Evolutionary conservation across 2,113 vertebrate genomes (phyloP).

Genomic region (Malurus melanocephalus): DNA sequence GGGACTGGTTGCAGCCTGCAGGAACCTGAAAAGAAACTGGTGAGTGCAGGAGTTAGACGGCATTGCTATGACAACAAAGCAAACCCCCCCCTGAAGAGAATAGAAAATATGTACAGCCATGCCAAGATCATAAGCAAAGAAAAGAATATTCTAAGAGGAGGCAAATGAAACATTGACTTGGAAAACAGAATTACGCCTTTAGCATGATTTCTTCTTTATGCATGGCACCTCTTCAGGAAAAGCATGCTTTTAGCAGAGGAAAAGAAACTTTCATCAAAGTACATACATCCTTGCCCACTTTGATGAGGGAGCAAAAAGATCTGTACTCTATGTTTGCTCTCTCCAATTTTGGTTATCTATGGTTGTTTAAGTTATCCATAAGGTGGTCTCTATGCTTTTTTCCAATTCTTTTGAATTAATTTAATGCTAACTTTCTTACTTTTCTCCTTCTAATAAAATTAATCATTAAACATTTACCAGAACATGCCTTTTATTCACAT

Average conservation of each 20-base stretch:
- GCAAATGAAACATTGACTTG: conserved; percentile 23
- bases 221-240: conserved; percentile 42
- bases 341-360: neutral
- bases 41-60: conserved; percentile 26
- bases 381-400: neutral
- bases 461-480: conserved; percentile 8
- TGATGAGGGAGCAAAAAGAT: neutral
- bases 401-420: conserved; percentile 6
- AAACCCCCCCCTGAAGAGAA: conserved; percentile 50
- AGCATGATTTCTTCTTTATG: conserved; percentile 5
- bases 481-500: neutral
- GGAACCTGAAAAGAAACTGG: conserved; percentile 50
- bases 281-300: neutral
- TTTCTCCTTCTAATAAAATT: conserved; percentile 14
- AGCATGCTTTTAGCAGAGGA: neutral
- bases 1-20: conserved; percentile 52
- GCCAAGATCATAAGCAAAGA: conserved; percentile 19
- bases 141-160: conserved; percentile 37
- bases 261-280: neutral
- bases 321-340: neutral
- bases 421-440: neutral
- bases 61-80: conserved; percentile 59
- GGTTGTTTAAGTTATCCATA: neutral
- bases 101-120: conserved; percentile 34
- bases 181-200: conserved; percentile 29